These are phyloP conservation scores for Melanaphis sacchari DNA, from an alignment of 1,140 invertebrate species.

Conservation along the genomic window DNA sequence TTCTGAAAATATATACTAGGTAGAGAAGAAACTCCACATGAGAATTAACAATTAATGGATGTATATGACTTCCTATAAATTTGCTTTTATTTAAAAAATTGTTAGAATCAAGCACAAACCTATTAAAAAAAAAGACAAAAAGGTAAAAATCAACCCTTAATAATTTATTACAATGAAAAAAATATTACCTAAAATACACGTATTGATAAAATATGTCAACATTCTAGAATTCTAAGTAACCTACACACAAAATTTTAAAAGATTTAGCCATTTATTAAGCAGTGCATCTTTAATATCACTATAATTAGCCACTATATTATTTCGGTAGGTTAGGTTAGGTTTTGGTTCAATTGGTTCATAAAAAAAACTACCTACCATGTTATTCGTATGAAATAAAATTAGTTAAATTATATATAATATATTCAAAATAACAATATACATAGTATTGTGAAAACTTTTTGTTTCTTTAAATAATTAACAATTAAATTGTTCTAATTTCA, in stretches of 20 bases:
- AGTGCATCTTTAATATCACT: too few species aligned
- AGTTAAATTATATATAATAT: too few species aligned
- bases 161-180: background rate
- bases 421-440: too few species aligned
- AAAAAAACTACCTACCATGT: too few species aligned
- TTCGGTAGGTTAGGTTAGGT: too few species aligned
- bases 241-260: background rate
- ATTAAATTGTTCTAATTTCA: background rate
- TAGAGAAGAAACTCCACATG: background rate
- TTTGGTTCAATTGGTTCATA: too few species aligned
- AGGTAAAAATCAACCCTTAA: background rate
- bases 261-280: too few species aligned
- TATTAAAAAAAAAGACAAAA: too few species aligned
- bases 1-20: background rate
- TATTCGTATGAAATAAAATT: too few species aligned
- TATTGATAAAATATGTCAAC: background rate
- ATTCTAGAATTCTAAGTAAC: background rate
- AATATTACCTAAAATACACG: background rate
- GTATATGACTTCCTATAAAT: background rate
- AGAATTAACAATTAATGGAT: background rate
- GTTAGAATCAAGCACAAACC: background rate
- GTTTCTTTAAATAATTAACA: background rate
- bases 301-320: too few species aligned
- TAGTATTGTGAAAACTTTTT: background rate
- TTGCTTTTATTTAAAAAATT: background rate